Percentiles rank a stretch among this genome's conserved stretches.
phyloP scores from a whole-genome alignment of 2,113 vertebrate species.

The Peucedramus taeniatus region DNA sequence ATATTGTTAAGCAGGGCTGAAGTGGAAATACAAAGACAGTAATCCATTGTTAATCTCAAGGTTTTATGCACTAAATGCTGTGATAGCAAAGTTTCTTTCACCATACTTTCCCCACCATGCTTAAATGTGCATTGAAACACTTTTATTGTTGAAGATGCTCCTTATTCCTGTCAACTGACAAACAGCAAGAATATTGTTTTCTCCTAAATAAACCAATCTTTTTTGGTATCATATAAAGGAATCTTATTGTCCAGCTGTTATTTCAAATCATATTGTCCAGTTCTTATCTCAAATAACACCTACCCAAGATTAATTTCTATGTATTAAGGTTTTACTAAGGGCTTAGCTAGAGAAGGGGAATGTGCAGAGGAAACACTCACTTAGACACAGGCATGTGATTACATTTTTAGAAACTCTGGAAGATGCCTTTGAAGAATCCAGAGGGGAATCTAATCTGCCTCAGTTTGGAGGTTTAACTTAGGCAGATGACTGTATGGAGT shows the following conservation, averaged over 20 bases:
- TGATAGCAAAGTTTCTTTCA: neutral
- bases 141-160: neutral
- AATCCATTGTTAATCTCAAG: neutral
- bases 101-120: neutral
- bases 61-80: neutral
- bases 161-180: neutral
- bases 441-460: neutral
- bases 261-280: neutral
- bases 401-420: neutral
- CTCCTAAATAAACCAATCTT: neutral
- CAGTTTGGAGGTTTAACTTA: neutral
- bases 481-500: neutral
- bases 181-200: neutral
- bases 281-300: neutral
- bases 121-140: fast-evolving
- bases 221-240: neutral
- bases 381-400: fast-evolving
- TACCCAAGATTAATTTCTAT: neutral
- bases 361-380: neutral
- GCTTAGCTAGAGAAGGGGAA: neutral
- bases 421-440: neutral
- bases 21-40: neutral
- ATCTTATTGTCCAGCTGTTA: neutral
- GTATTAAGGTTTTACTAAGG: neutral
- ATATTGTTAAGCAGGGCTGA: neutral